Conservation (phyloP, 2,113 vertebrate species). For the Cranoglanis bouderius region DNA sequence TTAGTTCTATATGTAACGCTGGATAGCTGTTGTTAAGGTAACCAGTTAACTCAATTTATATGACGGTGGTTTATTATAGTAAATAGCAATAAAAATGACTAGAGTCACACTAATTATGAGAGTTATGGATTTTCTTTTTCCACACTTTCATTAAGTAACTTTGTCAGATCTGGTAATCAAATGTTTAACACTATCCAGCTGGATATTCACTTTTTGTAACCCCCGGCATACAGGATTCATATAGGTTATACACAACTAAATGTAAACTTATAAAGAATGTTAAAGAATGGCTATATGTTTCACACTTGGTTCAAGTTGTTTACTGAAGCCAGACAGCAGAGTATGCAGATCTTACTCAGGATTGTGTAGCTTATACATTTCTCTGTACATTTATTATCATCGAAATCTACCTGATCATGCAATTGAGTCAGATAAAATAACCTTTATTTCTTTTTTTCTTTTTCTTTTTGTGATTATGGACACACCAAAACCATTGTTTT, state of each 20-base stretch:
- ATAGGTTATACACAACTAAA: neutral
- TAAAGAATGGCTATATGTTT: neutral
- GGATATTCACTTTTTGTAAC: neutral
- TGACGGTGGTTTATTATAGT: no score
- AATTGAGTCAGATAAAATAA: neutral
- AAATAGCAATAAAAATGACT: neutral
- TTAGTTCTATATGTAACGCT: neutral
- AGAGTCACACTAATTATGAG: neutral
- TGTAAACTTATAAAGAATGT: neutral
- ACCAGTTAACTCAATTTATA: neutral
- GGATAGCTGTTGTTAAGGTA: neutral
- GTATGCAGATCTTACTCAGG: neutral
- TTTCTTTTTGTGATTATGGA: neutral
- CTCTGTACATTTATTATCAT: neutral
- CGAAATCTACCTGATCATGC: neutral
- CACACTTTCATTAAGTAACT: neutral
- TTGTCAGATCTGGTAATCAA: neutral
- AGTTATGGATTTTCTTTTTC: neutral
- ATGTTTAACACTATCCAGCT: neutral
- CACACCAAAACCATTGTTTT: neutral
- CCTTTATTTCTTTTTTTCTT: accelerated
- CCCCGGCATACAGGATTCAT: neutral
- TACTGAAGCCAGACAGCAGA: neutral
- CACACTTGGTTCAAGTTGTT: neutral
- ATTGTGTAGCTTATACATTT: neutral